These are phyloP conservation scores for Turritopsis dohrnii DNA, from an alignment of 30 jellyfish, hydroid and myxozoan species.

Conservation along the genomic window DNA sequence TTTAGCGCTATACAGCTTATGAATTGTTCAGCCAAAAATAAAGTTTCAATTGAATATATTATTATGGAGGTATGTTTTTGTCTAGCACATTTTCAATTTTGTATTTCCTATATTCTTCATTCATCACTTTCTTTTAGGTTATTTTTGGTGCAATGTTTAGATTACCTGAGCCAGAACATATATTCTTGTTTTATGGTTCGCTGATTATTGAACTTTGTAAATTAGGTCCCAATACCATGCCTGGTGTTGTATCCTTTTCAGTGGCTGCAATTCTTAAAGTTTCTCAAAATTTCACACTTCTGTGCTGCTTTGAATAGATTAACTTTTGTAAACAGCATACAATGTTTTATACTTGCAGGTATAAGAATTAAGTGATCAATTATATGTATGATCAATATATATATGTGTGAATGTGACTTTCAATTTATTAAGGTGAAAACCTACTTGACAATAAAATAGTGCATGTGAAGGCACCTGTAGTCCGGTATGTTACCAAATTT, in stretches of 20 bases:
- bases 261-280: not conserved
- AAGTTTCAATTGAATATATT: conserved; percentile 83
- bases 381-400: no score
- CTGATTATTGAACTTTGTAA: conserved; percentile 85
- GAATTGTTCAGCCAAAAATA: conserved; percentile 58
- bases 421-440: no score
- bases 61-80: conserved; percentile 64
- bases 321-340: no score
- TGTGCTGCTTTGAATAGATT: no score
- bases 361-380: no score
- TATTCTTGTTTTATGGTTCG: conserved; percentile 87
- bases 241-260: conserved; percentile 96
- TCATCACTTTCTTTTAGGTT: conserved; percentile 44
- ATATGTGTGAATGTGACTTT: no score
- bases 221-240: conserved; percentile 69
- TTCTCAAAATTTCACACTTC: no score
- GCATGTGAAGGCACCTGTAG: no score
- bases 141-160: conserved; percentile 77
- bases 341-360: no score
- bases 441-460: no score
- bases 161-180: conserved; percentile 77
- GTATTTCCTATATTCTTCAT: not conserved
- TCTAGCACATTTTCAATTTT: not conserved
- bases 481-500: no score
- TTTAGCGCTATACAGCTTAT: conserved; percentile 84